Conservation (phyloP, 1,140 invertebrate genomes). For the Hycleus cichorii region DNA sequence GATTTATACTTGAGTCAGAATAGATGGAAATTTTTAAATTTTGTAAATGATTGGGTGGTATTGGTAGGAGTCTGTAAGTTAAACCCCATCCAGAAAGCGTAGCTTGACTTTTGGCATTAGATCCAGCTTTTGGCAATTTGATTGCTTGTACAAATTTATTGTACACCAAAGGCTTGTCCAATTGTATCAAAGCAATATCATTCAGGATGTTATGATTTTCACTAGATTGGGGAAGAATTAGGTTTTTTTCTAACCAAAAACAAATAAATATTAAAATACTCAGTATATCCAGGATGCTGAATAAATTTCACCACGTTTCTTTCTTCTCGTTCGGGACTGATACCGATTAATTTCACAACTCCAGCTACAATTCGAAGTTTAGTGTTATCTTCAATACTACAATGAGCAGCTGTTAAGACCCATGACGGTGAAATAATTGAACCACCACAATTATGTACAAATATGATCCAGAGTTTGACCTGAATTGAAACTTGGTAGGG, state of each 20-base stretch:
- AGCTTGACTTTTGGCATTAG: constrained; percentile 15
- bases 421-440: no score
- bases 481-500: no score
- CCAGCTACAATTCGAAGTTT: constrained; percentile 30
- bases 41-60: constrained; percentile 36
- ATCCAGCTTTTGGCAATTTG: constrained; percentile 36
- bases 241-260: no score
- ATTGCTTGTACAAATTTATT: constrained; percentile 47
- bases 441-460: no score
- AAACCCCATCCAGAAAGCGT: constrained; percentile 43
- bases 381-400: no score
- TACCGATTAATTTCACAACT: constrained; percentile 32
- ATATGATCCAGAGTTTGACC: no score
- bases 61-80: constrained; percentile 27
- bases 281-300: constrained; percentile 45
- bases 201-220: constrained; percentile 39
- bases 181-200: constrained; percentile 57
- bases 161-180: constrained; percentile 46
- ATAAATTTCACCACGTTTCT: constrained; percentile 38
- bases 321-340: constrained; percentile 39
- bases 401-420: no score
- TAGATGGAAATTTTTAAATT: constrained; percentile 25
- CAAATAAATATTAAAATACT: constrained; percentile 20
- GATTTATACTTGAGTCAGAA: background rate
- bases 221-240: no score